Base-by-base conservation (phyloP, 1,140 invertebrate genomes). In the Brachionus sp. region DNA sequence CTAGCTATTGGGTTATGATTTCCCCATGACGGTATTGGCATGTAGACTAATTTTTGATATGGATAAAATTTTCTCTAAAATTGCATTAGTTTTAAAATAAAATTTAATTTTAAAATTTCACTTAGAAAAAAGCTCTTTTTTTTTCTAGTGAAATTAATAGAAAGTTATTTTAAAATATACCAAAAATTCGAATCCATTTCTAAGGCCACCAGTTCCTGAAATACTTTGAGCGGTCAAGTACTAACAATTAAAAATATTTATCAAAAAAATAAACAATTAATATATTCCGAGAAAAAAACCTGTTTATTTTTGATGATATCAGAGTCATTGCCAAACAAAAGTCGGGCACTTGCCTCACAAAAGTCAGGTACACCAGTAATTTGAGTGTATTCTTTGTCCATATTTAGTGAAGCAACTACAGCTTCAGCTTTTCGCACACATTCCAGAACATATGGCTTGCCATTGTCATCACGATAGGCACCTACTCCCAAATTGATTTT, bases 401-500 rank as follows among this genome's bases (percentile, higher is more conserved):
- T 87, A 57, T 91, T 91, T 86, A 93, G 93, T 1, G 89, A 87
- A 46, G 91, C 86, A 1, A 98, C 88, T 73, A 91, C 90, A 83
- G 93, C 90, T 90, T 98, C 95, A 53, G 95, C 95, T 91, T 93
- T 93, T 85, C 91, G 90, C 37, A 98, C 95, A 90, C 93, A 94
- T 62, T 95, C 94, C n/a, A 98, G 90, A 29, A 98, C 92, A 90
- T 93, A 98, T n/a, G 96, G 96, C 90, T 97, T 97, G 77, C 96
- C 96, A 88, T 95, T 93, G 88, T 99, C 97, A 91, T 98, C 96
- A 86, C 97, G 92, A 89, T 99, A 99, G 44, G 97, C 96, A 85
- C 97, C 98, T 50, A 94, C 98, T 85, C 97, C 97, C 35, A 99
- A 91, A 88, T 99, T 99, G 46, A 99, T 95, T 68, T 99, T 99